A percentile compares a stretch with the other conserved stretches of the same genome.
Evolutionary conservation across 1,140 invertebrate genomes (phyloP).

Genomic region (Bombus pascuorum): DNA sequence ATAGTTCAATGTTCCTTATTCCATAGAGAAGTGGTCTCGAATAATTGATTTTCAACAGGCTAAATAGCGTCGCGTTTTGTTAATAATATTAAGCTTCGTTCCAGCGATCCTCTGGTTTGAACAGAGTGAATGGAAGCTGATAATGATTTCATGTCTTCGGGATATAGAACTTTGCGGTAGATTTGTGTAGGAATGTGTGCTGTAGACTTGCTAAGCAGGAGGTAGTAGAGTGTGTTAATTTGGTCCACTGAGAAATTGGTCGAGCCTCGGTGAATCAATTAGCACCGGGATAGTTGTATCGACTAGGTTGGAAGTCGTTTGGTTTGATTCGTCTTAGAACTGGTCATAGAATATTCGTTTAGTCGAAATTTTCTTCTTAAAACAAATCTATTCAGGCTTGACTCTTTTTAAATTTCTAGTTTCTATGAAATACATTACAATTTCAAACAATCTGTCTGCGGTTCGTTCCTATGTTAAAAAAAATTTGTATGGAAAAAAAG

Average conservation of each 20-base stretch:
- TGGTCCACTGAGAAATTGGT: neutral
- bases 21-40: neutral
- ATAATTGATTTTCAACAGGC: neutral
- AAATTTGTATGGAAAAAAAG: neutral
- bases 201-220: neutral
- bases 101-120: neutral
- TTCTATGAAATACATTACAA: neutral
- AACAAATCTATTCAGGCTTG: neutral
- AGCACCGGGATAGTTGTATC: neutral
- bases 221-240: conserved; percentile 33
- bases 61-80: neutral
- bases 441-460: neutral
- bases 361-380: neutral
- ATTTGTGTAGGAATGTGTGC: neutral
- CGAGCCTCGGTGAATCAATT: conserved; percentile 13
- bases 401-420: neutral
- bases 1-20: neutral
- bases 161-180: neutral
- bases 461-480: neutral
- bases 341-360: neutral
- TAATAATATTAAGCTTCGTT: neutral
- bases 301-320: neutral
- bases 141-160: neutral
- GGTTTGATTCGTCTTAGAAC: neutral
- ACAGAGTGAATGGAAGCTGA: neutral